Base-by-base conservation (phyloP, 2,888 invertebrate genomes). In the Acleris cristana region DNA sequence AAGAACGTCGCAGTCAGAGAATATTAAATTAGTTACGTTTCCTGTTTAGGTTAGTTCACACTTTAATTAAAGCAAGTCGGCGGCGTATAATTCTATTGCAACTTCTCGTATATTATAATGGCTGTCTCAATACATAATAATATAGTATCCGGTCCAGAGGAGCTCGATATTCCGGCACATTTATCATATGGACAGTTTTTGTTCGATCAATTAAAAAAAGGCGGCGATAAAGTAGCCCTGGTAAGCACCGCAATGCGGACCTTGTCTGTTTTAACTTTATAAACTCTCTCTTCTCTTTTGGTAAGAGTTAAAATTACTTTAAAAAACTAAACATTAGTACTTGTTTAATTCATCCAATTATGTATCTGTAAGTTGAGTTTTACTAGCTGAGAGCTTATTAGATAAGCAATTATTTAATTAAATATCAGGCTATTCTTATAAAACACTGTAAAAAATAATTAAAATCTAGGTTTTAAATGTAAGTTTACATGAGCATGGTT, bases 181-280 rank as follows among this genome's bases (percentile, higher is more conserved):
- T 81, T 92, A 69, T 91, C 92, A 0, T 88, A 93, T 74, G 94
- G 94, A 2, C 93, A 94, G 75, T 93, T 90, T 77, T 73, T 94
- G 52, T 86, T 92, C 75, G 92, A 94, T 71, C 89, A 92, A 72
- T 83, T 94, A 45, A 93, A 90, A 78, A 88, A 85, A 70, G 93
- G 93, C 48, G 94, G 92, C 62, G 79, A 91, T 74, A 85, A 85
- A 69, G 83, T 83, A 19, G 93, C 94, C 49, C 83, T 93, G 84
- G 94, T 94, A 84, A 86, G 86, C 83, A 66, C 62, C 34, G 65
- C 55, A 61, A 65, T 65, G 60, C 60, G 44, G 55, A 71, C 51
- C 49, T 34, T 56, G 52, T 58, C 55, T 26, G 21, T 49, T 48
- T 45, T 66, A 4, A 40, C 40, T 40, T 66, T 59, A 52, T 40